Evolutionary conservation across 2,888 invertebrate genomes (phyloP), one percentile per base, ranked within the genome.

Genomic region (Arctia plantaginis): DNA sequence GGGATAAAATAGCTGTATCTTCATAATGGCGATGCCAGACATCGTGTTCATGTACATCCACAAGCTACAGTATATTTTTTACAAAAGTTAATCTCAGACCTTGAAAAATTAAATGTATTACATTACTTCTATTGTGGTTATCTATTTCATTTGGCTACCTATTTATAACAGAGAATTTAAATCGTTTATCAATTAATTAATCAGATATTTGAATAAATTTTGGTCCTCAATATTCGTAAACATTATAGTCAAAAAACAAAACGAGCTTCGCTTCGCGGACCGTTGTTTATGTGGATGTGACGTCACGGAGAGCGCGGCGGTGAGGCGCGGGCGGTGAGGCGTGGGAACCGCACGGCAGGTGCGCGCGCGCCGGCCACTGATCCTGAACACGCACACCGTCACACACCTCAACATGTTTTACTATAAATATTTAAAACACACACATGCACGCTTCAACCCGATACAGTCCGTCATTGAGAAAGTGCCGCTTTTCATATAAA

Each of bases 261-360:
- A 90, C 90, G 85, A 87, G 88, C 87, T 88, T 83, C 80, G 80
- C 81, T 84, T 87, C 85, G 90, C 87, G 89, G 90, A 91, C 92
- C 91, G 93, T 93, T 93, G 92, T 93, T 92, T 90, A 90, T 86
- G 89, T 90, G 91, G 89, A 87, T 90, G 92, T 93, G 94, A 94
- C 93, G 95, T 94, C 91, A 93, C 88, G 87, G 83, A 81, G 87
- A 86, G 78, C 74, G 84, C 75, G 85, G 80, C 82, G 84, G 86
- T 71, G 85, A 73, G 82, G 87, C 79, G 87, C 86, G 87, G 88
- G 88, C 86, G 86, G 91, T 86, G 91, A 89, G 91, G 90, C 95
- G 95, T 95, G 95, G 95, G 95, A 95, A 95, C 94, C 88, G 81
- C 88, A 93, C 94, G 94, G 95, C 95, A 95, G 95, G 95, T 95